These are phyloP conservation scores for Neodiprion virginianus DNA, from an alignment of 1,140 invertebrate genomes.

Conservation along the genomic window DNA sequence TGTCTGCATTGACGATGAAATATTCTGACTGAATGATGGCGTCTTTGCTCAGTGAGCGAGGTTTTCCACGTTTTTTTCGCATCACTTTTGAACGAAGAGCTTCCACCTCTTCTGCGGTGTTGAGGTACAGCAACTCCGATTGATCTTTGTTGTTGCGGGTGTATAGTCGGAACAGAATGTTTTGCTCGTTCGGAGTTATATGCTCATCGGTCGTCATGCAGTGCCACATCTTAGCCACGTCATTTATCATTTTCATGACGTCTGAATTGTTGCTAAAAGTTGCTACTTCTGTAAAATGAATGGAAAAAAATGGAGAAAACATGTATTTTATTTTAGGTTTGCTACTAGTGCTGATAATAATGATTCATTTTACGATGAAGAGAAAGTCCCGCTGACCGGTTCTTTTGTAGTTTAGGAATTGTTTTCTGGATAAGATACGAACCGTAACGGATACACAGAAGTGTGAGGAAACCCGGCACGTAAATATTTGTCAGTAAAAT, in stretches of 20 bases:
- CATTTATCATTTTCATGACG: conserved; percentile 12
- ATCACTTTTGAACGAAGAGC: conserved; percentile 15
- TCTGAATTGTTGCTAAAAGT: conserved; percentile 3
- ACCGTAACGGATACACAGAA: not conserved
- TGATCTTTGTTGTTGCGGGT: conserved; percentile 10
- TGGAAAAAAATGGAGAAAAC: too few relatives aligned
- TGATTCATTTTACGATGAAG: too few relatives aligned
- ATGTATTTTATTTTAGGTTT: too few relatives aligned
- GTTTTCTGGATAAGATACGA: not conserved
- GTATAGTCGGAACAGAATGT: conserved; percentile 14
- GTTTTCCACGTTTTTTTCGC: not conserved
- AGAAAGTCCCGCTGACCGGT: too few relatives aligned
- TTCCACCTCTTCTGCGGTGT: conserved; percentile 9
- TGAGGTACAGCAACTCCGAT: not conserved
- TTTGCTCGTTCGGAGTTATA: conserved; percentile 14
- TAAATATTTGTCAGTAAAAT: not conserved
- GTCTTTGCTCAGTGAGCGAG: not conserved
- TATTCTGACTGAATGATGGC: conserved; percentile 10
- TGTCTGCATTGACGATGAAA: conserved; percentile 11
- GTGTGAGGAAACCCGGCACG: not conserved
- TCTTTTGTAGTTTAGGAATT: not conserved
- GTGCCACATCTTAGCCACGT: conserved; percentile 13
- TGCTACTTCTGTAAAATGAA: too few relatives aligned
- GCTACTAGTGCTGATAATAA: too few relatives aligned
- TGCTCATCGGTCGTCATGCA: conserved; percentile 14